phyloP scores from a whole-genome alignment of 2,888 invertebrate species.

The Emmelina monodactyla region DNA sequence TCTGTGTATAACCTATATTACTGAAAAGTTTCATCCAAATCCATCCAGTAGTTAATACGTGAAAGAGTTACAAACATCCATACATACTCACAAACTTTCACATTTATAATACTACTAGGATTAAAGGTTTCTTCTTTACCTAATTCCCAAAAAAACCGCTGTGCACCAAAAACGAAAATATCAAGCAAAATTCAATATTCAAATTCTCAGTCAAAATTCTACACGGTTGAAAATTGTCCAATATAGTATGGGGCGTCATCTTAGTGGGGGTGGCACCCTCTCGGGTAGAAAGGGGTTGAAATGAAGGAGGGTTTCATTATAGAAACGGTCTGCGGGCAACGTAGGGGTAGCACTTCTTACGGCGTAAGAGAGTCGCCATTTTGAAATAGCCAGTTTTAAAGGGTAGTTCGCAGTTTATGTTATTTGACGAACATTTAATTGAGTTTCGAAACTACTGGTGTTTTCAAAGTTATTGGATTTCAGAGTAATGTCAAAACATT shows the following conservation, averaged over 20 bases:
- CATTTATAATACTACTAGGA: no score
- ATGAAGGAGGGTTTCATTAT: constrained; percentile 46
- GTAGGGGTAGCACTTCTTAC: constrained; percentile 48
- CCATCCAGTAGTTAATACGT: no score
- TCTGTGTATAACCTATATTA: no score
- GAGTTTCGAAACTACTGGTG: no score
- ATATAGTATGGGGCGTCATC: constrained; percentile 46
- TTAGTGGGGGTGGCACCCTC: constrained; percentile 49
- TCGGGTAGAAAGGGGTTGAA: constrained; percentile 17
- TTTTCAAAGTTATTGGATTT: no score
- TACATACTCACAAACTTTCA: no score
- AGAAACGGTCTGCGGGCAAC: constrained; percentile 39
- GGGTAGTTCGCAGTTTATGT: background rate
- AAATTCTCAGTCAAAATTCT: constrained; percentile 11
- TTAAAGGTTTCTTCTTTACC: background rate
- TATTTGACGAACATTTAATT: no score
- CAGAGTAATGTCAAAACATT: no score
- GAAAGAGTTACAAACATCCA: no score
- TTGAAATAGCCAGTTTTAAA: constrained; percentile 12
- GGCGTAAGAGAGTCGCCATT: constrained; percentile 42
- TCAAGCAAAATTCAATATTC: constrained; percentile 9
- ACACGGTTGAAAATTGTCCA: constrained; percentile 54
- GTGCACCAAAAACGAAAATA: no score
- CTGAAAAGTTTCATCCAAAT: no score
- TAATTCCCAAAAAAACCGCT: no score